Evolutionary conservation across 2,888 invertebrate species (phyloP).

Genomic region (Dryobota labecula): DNA sequence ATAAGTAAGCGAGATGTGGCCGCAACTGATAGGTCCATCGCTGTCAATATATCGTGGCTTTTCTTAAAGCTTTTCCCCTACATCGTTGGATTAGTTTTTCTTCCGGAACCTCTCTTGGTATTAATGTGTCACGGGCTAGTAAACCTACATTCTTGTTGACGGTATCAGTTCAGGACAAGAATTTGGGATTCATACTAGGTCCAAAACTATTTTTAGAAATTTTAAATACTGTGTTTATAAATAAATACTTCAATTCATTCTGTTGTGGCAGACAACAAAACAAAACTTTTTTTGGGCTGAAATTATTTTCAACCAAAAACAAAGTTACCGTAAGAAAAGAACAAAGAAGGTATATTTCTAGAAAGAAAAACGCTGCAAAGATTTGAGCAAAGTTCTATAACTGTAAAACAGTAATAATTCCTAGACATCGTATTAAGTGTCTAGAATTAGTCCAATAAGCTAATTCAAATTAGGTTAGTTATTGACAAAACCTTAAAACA

Average conservation of each 20-base stretch:
- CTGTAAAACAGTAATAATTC: not conserved
- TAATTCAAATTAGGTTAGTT: conserved; percentile 20
- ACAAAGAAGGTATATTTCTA: not conserved
- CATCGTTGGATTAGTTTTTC: conserved; percentile 50
- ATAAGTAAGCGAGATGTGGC: conserved; percentile 16
- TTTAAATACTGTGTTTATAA: not conserved
- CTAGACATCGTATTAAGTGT: not conserved
- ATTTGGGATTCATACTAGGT: conserved; percentile 1
- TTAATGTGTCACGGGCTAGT: conserved; percentile 29
- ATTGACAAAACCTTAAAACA: conserved; percentile 12
- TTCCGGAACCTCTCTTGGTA: conserved; percentile 31
- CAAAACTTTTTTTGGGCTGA: conserved; percentile 8
- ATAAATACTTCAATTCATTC: not conserved
- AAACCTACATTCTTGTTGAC: conserved; percentile 24
- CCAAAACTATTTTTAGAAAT: not conserved
- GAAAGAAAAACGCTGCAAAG: not conserved
- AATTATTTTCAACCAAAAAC: conserved; percentile 8
- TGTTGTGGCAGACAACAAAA: not conserved
- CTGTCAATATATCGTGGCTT: conserved; percentile 46
- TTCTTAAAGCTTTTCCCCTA: conserved; percentile 24
- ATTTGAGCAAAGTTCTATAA: not conserved
- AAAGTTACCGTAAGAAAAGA: not conserved
- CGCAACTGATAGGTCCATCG: conserved; percentile 29
- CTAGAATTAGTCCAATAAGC: conserved; percentile 23
- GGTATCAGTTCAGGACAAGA: conserved; percentile 30